Evolutionary conservation across 2,888 invertebrate species (phyloP).

Genomic region (Muschampia plurimacula): DNA sequence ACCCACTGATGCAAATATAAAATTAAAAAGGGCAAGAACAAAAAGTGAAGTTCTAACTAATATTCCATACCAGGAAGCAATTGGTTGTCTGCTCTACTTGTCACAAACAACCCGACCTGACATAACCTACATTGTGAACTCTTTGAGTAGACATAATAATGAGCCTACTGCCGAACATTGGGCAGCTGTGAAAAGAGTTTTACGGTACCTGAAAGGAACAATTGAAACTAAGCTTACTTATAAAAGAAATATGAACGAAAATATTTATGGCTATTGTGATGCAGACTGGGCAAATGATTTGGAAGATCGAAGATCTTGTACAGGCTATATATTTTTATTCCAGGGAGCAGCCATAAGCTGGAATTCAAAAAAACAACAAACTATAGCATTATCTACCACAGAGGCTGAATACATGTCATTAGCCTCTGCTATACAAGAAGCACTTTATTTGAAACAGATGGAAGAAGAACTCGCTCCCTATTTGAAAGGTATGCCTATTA

Average conservation of each 20-base stretch:
- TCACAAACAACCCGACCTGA: too few relatives aligned
- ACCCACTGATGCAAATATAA: not conserved
- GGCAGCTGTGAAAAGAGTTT: too few relatives aligned
- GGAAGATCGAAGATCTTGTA: not conserved
- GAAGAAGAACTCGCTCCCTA: not conserved
- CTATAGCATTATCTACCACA: not conserved
- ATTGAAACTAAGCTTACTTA: not conserved
- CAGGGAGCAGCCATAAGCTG: not conserved
- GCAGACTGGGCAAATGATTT: not conserved
- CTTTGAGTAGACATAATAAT: too few relatives aligned
- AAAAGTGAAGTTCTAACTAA: too few relatives aligned
- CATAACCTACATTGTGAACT: too few relatives aligned
- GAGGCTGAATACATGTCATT: not conserved
- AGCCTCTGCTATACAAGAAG: not conserved
- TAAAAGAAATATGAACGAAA: not conserved
- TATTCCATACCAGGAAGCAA: too few relatives aligned
- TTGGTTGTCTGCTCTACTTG: too few relatives aligned
- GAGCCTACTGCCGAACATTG: too few relatives aligned
- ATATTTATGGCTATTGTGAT: not conserved
- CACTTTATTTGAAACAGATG: not conserved
- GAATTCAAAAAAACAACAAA: not conserved
- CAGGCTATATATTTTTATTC: not conserved
- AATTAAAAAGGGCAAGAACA: not conserved
- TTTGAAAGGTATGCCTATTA: not conserved
- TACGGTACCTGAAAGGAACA: too few relatives aligned